Evolutionary conservation across 2,888 invertebrate species (phyloP).

Genomic region (Lycocerus yunnanus): DNA sequence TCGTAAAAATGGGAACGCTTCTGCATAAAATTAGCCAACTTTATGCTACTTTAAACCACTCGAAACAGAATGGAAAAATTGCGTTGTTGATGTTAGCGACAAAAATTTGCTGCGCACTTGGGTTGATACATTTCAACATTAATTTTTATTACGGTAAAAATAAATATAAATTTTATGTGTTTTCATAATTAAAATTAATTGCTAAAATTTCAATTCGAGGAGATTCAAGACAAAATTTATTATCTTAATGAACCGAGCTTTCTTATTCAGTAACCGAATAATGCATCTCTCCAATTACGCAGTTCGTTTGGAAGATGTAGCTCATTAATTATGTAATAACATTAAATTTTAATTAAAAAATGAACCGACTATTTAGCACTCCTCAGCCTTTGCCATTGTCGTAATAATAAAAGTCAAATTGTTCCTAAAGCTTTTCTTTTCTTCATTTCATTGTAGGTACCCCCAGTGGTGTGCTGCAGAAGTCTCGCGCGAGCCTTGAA

Average conservation of each 20-base stretch:
- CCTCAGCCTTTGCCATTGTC: background rate
- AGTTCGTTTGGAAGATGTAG: background rate
- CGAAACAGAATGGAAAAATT: too few species aligned
- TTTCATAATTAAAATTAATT: background rate
- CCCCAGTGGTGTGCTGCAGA: too few species aligned
- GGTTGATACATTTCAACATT: background rate
- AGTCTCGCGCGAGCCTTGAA: too few species aligned
- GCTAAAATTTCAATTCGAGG: background rate
- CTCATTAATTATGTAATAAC: background rate
- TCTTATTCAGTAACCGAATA: background rate
- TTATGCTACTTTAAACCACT: too few species aligned
- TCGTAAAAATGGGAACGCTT: background rate
- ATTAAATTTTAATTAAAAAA: background rate
- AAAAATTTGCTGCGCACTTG: too few species aligned
- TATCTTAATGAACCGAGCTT: background rate
- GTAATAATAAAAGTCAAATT: background rate
- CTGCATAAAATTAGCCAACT: background rate
- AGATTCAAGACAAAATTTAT: background rate
- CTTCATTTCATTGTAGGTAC: too few species aligned
- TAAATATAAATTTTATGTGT: too few species aligned
- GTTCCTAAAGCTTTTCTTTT: background rate
- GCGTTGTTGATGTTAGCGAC: too few species aligned
- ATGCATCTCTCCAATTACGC: background rate
- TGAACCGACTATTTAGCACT: background rate
- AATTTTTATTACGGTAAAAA: background rate